Conservation (phyloP, 2,888 invertebrate genomes). For the Drosophila nigritarsus region DNA sequence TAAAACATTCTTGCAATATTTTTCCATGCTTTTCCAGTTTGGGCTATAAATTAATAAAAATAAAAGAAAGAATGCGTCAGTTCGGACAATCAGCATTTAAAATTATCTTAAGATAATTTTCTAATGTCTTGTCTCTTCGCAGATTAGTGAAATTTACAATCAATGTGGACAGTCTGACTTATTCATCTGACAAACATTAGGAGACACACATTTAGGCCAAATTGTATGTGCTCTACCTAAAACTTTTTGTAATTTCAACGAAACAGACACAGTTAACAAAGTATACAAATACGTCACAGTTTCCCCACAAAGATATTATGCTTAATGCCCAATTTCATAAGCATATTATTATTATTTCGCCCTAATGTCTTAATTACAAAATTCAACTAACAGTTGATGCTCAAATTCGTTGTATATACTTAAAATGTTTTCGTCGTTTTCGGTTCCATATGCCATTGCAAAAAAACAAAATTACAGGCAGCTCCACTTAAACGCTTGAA, state of each 20-base stretch:
- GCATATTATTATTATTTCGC: slow-evolving; percentile 58
- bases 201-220: background rate
- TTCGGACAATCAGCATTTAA: background rate
- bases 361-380: slow-evolving; percentile 63
- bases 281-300: slow-evolving; percentile 40
- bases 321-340: slow-evolving; percentile 54
- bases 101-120: background rate
- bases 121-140: background rate
- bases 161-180: background rate
- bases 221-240: background rate
- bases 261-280: slow-evolving; percentile 4
- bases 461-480: slow-evolving; percentile 31
- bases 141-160: background rate
- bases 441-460: slow-evolving; percentile 34
- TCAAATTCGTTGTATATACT: slow-evolving; percentile 40
- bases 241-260: background rate
- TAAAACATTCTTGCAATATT: background rate
- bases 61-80: background rate
- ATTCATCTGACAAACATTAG: background rate
- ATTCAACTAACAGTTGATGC: slow-evolving; percentile 30
- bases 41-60: background rate
- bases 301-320: slow-evolving; percentile 46
- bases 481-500: slow-evolving; percentile 45
- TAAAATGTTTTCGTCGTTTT: slow-evolving; percentile 54
- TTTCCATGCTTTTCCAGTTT: background rate